Base-by-base conservation (phyloP, 2,113 vertebrate species). In the Corynorhinus townsendii region DNA sequence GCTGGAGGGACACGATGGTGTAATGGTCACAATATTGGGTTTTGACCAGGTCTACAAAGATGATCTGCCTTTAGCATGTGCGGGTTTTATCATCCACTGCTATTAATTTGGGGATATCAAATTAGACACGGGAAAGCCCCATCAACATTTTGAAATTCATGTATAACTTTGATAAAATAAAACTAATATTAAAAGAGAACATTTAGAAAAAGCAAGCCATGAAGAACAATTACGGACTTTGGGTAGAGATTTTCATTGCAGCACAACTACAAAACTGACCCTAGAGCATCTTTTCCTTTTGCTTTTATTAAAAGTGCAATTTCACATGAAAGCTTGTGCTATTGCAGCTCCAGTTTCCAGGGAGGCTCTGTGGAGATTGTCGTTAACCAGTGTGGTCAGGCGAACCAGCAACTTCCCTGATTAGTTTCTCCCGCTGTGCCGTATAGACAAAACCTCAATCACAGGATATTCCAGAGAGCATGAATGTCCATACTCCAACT, bases 251-350 rank as follows among this genome's bases (percentile, higher is more conserved):
- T 93, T 86, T 83, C 82, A 38, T 28, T 45, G 90, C 69, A 28
- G 54, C 45, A 90, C 33, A 90, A 75, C 73, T 35, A 38, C 38
- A n/a, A 86, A 66, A n/a, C 49, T 35, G 64, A 79, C 79, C 89
- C 81, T 40, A 82, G 82, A 89, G n/a, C 62, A 69, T 59, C 83
- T 96, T 97, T 80, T 38, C 47, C 35, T 64, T 96, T 87, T 84
- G 75, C 86, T 96, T 94, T 97, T 93, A 97, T 96, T 96, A 94
- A 56, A 92, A 96, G 91, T 93, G 82, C 62, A 86, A 56, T 96
- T 96, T 91, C 86, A 84, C 71, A 56, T 79, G 43, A 91, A 89
- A 62, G 30, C 38, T 17, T 94, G 94, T 97, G 93, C 83, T 96
- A 87, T 96, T 97, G 96, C 89, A 86, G 89, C 77, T 95, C 40